Conservation (phyloP, 2,888 invertebrate species). For the Papilio protenor region DNA sequence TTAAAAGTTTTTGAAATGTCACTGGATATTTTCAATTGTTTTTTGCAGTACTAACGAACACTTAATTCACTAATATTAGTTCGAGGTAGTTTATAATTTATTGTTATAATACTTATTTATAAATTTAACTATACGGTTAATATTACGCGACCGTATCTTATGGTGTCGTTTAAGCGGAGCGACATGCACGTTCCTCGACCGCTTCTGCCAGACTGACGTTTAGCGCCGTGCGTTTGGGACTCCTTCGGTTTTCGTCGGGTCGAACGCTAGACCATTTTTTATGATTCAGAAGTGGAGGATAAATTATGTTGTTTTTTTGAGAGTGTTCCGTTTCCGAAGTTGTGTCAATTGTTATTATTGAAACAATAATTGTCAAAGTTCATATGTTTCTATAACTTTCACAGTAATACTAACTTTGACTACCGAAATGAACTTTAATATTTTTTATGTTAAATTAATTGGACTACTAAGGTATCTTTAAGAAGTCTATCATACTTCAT, state of each 20-base stretch:
- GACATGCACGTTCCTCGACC: slow-evolving; percentile 59
- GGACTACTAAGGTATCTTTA: too few species aligned
- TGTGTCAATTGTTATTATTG: slow-evolving; percentile 43
- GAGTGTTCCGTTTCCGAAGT: slow-evolving; percentile 59
- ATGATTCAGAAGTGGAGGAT: slow-evolving; percentile 42
- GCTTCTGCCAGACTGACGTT: slow-evolving; percentile 71
- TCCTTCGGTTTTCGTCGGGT: slow-evolving; percentile 55
- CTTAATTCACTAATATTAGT: slow-evolving; percentile 47
- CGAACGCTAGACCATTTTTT: slow-evolving; percentile 46
- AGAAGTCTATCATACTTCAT: too few species aligned
- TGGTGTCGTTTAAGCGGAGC: slow-evolving; percentile 55
- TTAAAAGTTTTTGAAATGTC: slow-evolving; percentile 51
- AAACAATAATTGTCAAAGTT: slow-evolving; percentile 10
- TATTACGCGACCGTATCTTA: slow-evolving; percentile 72
- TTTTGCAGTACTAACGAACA: slow-evolving; percentile 49
- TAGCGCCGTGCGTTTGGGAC: slow-evolving; percentile 50
- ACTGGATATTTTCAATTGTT: slow-evolving; percentile 48
- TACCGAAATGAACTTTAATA: not conserved
- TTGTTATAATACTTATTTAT: slow-evolving; percentile 47
- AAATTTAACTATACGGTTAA: slow-evolving; percentile 53
- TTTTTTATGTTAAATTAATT: not conserved
- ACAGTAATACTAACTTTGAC: not conserved
- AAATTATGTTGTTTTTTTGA: slow-evolving; percentile 49
- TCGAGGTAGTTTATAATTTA: slow-evolving; percentile 56
- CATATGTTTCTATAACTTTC: slow-evolving; percentile 8